A percentile compares a stretch with the other conserved stretches of the same genome.
Conservation (phyloP, 1,140 invertebrate species). For the Drosophila triauraria region DNA sequence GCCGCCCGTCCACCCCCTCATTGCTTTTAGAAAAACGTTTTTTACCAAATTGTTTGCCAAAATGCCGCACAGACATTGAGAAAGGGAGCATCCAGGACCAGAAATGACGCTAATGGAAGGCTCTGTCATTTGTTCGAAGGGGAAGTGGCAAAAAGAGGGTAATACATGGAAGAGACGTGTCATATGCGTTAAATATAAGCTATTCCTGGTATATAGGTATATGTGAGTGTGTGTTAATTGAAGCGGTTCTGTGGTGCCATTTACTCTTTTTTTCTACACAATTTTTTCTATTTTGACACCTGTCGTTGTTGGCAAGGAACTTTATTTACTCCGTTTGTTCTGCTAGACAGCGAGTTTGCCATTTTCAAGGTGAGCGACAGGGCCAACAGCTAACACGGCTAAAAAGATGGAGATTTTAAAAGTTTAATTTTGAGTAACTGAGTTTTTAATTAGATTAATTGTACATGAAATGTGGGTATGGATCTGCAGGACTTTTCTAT, state of each 20-base stretch:
- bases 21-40: slow-evolving; percentile 77
- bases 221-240: slow-evolving; percentile 66
- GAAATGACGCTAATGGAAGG: slow-evolving; percentile 80
- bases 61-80: slow-evolving; percentile 61
- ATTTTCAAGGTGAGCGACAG: slow-evolving; percentile 49
- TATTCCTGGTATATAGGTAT: background rate
- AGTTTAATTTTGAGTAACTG: background rate
- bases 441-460: background rate
- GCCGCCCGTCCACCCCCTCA: slow-evolving; percentile 9
- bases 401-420: background rate
- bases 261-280: slow-evolving; percentile 7
- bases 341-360: slow-evolving; percentile 55
- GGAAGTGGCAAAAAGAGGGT: slow-evolving; percentile 2
- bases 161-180: slow-evolving; percentile 31
- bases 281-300: slow-evolving; percentile 58
- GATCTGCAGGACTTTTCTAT: too few species aligned
- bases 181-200: slow-evolving; percentile 67
- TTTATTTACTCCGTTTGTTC: slow-evolving; percentile 55
- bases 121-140: slow-evolving; percentile 59
- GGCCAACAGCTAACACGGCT: slow-evolving; percentile 11
- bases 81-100: slow-evolving; percentile 41
- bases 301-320: slow-evolving; percentile 54
- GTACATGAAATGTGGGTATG: background rate
- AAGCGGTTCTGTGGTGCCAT: slow-evolving; percentile 38
- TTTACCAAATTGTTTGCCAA: slow-evolving; percentile 81